These are phyloP conservation scores for Aphelinus certus DNA, from an alignment of 1,140 invertebrate genomes.

Conservation along the genomic window DNA sequence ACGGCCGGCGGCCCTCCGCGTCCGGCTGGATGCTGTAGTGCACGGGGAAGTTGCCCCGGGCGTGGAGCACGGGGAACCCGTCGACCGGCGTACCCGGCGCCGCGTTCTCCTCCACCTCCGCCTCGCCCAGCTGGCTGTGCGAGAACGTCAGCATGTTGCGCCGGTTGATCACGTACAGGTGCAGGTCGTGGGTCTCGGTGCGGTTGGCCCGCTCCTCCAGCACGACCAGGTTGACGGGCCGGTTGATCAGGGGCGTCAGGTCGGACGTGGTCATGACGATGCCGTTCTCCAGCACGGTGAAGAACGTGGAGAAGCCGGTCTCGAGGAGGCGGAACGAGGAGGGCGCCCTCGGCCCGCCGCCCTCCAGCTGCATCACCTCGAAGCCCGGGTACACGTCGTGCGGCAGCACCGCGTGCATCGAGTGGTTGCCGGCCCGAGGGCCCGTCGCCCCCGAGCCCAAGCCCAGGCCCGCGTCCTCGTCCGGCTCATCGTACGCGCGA, in stretches of 20 bases:
- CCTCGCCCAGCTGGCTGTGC: slow-evolving; percentile 73
- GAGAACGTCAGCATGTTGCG: slow-evolving; percentile 82
- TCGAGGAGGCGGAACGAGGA: slow-evolving; percentile 76
- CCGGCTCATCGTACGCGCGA: background rate
- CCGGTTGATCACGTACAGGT: slow-evolving; percentile 84
- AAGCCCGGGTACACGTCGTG: slow-evolving; percentile 88
- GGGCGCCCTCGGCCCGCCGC: slow-evolving; percentile 54
- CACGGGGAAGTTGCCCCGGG: slow-evolving; percentile 69
- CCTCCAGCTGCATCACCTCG: slow-evolving; percentile 78
- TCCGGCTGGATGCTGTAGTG: slow-evolving; percentile 79
- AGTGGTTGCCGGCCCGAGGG: slow-evolving; percentile 31
- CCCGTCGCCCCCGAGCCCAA: slow-evolving; percentile 39
- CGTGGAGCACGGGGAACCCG: slow-evolving; percentile 74
- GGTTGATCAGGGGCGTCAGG: slow-evolving; percentile 80
- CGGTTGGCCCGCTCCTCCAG: slow-evolving; percentile 81
- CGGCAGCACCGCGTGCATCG: slow-evolving; percentile 70
- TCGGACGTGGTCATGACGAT: slow-evolving; percentile 90
- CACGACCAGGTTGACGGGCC: slow-evolving; percentile 81
- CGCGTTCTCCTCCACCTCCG: slow-evolving; percentile 77
- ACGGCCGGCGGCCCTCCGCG: slow-evolving; percentile 77
- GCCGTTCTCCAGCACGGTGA: slow-evolving; percentile 87
- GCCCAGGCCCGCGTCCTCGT: slow-evolving; percentile 40
- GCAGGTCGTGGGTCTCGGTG: slow-evolving; percentile 81
- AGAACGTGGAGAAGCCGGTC: slow-evolving; percentile 82
- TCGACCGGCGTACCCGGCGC: slow-evolving; percentile 75